Evolutionary conservation across 2,888 invertebrate species (phyloP).

Genomic region (Ellobium chinense): DNA sequence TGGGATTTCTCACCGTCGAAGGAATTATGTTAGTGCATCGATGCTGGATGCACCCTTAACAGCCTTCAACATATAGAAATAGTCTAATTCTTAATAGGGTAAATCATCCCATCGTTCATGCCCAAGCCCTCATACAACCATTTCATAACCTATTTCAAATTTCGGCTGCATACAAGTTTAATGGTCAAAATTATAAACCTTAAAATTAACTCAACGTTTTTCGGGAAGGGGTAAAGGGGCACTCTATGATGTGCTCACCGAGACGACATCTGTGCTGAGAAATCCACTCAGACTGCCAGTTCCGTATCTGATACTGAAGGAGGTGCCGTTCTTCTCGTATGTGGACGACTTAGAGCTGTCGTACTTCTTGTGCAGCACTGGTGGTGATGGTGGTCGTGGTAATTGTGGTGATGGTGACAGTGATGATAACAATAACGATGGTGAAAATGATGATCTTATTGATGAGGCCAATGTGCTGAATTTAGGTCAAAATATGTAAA

Average conservation of each 20-base stretch:
- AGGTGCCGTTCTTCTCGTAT: constrained; percentile 92
- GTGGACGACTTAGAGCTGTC: constrained; percentile 90
- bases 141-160: too few species aligned
- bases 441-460: not conserved
- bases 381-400: constrained; percentile 56
- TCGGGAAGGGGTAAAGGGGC: too few species aligned
- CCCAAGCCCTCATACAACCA: too few species aligned
- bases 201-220: too few species aligned
- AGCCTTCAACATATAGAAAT: too few species aligned
- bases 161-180: too few species aligned
- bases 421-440: not conserved
- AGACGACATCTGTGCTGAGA: constrained; percentile 92
- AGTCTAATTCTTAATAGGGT: too few species aligned
- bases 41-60: too few species aligned
- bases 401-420: not conserved
- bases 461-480: not conserved
- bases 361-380: constrained; percentile 97
- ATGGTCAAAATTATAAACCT: too few species aligned
- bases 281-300: constrained; percentile 97
- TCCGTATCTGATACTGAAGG: constrained; percentile 96
- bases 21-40: too few species aligned
- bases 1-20: too few species aligned
- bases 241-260: constrained; percentile 87
- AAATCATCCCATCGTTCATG: too few species aligned
- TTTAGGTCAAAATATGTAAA: not conserved